Evolutionary conservation across 2,113 vertebrate species (phyloP).

Genomic region (Pituophis catenifer): DNA sequence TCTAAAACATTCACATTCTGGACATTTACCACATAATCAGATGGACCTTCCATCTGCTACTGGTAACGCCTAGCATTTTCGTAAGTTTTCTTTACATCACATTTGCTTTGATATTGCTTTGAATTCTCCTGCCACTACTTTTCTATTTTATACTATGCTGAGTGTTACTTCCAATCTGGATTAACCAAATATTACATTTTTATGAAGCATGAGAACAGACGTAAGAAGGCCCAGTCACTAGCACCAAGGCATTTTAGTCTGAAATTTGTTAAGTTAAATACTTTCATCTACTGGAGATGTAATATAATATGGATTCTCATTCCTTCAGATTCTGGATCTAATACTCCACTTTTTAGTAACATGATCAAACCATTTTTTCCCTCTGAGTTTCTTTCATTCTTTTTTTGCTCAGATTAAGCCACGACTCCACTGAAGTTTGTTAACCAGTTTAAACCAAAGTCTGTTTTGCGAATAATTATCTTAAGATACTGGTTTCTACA

Average conservation of each 20-base stretch:
- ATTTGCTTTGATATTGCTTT: conserved; percentile 3
- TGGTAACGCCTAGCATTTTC: conserved; percentile 47
- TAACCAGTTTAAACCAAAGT: background rate
- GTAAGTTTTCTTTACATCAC: conserved; percentile 35
- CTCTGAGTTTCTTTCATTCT: background rate
- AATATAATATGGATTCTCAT: background rate
- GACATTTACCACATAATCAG: conserved; percentile 48
- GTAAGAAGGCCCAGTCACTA: background rate
- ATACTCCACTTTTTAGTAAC: background rate
- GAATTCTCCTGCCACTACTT: fast-evolving
- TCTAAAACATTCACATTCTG: conserved; percentile 50
- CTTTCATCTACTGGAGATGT: background rate
- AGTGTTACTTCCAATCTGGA: background rate
- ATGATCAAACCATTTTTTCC: background rate
- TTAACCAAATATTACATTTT: background rate
- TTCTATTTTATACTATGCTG: background rate
- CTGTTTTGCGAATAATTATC: background rate
- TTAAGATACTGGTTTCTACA: background rate
- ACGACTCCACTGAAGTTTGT: background rate
- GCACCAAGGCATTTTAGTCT: background rate
- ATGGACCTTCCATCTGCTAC: conserved; percentile 60
- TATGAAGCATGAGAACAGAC: background rate
- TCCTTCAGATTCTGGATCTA: background rate
- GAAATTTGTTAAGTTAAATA: background rate
- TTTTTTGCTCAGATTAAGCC: background rate